Evolutionary conservation across 2,888 invertebrate species (phyloP).

Genomic region (Machimus atricapillus): DNA sequence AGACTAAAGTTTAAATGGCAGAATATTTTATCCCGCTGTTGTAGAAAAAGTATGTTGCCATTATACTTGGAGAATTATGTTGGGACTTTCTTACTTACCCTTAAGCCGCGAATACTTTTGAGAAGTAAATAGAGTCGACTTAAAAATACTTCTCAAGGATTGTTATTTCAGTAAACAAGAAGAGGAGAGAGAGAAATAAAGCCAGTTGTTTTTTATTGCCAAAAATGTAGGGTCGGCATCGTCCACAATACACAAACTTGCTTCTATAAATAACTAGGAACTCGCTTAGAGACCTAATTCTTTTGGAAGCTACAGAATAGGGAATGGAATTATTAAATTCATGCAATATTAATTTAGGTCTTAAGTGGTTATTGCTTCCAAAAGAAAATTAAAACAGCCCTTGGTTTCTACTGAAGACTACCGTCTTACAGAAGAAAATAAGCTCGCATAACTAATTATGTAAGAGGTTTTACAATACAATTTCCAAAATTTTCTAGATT

Average conservation of each 20-base stretch:
- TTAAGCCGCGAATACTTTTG: neutral
- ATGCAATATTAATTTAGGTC: neutral
- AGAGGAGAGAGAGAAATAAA: neutral
- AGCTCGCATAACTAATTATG: neutral
- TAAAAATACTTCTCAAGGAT: neutral
- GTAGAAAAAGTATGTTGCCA: neutral
- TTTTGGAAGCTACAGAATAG: neutral
- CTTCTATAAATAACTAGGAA: neutral
- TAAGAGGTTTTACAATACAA: neutral
- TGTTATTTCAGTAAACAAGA: neutral
- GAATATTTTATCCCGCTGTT: neutral
- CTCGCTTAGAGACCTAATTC: neutral
- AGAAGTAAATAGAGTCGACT: neutral
- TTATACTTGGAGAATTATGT: neutral
- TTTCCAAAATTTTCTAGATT: neutral
- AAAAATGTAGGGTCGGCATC: neutral
- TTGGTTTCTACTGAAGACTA: neutral
- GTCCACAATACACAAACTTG: neutral
- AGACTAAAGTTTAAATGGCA: neutral
- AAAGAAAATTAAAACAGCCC: neutral
- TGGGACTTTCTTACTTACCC: neutral
- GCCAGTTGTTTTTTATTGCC: neutral
- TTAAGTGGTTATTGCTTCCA: neutral
- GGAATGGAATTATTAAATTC: neutral
- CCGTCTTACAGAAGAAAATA: neutral